A percentile compares a stretch with the other conserved stretches of the same genome.
phyloP scores from a whole-genome alignment of 2,888 invertebrate genomes.

The Ormyrus thymus region DNA sequence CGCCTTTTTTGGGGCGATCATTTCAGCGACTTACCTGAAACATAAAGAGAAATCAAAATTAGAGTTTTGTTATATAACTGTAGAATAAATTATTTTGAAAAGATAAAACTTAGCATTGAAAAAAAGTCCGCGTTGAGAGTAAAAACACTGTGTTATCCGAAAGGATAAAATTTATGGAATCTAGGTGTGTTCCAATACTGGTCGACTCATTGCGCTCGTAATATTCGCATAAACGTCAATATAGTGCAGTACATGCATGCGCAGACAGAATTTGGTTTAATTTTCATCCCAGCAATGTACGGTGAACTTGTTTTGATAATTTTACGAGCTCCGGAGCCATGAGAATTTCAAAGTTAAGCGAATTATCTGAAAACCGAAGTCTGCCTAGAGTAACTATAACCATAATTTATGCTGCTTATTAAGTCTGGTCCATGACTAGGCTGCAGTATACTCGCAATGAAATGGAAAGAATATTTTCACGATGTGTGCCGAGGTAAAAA shows the following conservation, averaged over 20 bases:
- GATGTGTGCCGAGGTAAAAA: no score
- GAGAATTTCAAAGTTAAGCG: slow-evolving; percentile 13
- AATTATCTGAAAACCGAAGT: no score
- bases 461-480: no score
- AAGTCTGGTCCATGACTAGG: no score
- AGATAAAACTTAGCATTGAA: no score
- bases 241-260: not conserved
- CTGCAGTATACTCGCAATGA: no score
- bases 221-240: slow-evolving; percentile 44
- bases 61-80: not conserved
- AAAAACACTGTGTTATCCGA: not conserved
- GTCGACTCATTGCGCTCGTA: slow-evolving; percentile 38
- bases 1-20: no score
- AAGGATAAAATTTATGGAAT: slow-evolving; percentile 31
- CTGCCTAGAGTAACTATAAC: no score
- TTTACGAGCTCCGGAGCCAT: not conserved
- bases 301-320: slow-evolving; percentile 30
- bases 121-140: no score
- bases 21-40: slow-evolving; percentile 27
- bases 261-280: slow-evolving; percentile 4
- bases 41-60: slow-evolving; percentile 11
- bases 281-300: slow-evolving; percentile 17
- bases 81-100: no score
- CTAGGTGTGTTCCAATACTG: slow-evolving; percentile 43
- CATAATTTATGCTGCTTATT: no score